phyloP scores from a whole-genome alignment of 2,113 vertebrate genomes.

The Leucoraja erinaceus region DNA sequence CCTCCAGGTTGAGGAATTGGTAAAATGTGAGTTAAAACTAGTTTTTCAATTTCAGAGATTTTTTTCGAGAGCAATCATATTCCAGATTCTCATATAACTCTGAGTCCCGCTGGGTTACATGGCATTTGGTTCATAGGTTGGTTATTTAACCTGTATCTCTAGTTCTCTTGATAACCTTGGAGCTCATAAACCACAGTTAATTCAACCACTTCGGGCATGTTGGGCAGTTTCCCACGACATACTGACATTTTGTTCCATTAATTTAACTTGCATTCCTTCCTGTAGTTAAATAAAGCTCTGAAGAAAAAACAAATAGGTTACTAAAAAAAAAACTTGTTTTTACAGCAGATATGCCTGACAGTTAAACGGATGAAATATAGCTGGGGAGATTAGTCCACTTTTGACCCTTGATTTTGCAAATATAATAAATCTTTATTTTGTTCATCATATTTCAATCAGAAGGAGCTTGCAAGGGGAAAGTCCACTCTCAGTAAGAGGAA shows the following conservation, averaged over 20 bases:
- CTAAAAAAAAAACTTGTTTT: neutral
- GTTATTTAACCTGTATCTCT: neutral
- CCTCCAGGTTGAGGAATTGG: neutral
- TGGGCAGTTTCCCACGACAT: constrained; percentile 19
- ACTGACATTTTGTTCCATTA: constrained; percentile 15
- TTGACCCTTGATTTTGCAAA: constrained; percentile 5
- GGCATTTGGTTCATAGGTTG: neutral
- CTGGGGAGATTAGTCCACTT: neutral
- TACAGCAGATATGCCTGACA: neutral
- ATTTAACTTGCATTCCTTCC: constrained; percentile 28
- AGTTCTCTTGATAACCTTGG: neutral
- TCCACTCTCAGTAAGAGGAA: neutral
- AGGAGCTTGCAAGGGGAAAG: neutral
- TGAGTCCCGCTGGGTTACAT: too few relatives aligned
- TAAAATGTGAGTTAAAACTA: neutral
- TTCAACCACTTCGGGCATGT: neutral
- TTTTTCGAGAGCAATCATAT: neutral
- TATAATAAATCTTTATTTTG: neutral
- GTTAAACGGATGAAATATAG: neutral
- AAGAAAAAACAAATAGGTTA: constrained; percentile 16
- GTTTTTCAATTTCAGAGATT: neutral
- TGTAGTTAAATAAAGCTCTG: neutral
- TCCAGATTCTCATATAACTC: neutral
- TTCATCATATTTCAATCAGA: neutral
- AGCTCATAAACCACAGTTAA: neutral